A percentile compares a stretch with the other conserved stretches of the same genome.
These are phyloP conservation scores for Liparis tanakae DNA, from an alignment of 2,797 vertebrate genomes.

Conservation along the genomic window DNA sequence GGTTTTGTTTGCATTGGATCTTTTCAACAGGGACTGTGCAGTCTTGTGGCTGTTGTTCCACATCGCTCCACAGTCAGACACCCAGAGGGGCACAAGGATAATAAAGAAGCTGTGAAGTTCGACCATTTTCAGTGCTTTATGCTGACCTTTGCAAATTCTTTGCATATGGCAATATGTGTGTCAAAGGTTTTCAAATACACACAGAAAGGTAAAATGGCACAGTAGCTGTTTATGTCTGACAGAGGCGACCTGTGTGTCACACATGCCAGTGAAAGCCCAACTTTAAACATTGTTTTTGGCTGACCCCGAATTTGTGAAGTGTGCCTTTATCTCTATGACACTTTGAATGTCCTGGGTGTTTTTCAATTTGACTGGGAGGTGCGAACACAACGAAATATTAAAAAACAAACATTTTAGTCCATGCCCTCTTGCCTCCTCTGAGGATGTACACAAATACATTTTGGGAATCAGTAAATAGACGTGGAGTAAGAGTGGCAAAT, in stretches of 20 bases:
- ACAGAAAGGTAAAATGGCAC: neutral
- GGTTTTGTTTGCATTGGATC: conserved; percentile 39
- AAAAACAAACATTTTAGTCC: neutral
- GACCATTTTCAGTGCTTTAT: conserved; percentile 36
- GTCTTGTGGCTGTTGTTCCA: conserved; percentile 54
- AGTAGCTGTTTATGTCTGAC: conserved; percentile 6
- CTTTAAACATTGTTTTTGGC: neutral
- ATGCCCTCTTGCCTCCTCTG: neutral
- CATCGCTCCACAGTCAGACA: conserved; percentile 55
- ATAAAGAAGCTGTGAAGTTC: conserved; percentile 50
- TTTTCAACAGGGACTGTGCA: conserved; percentile 36
- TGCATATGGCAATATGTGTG: conserved; percentile 31
- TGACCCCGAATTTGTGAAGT: neutral
- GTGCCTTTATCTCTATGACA: neutral
- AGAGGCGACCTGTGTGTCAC: neutral
- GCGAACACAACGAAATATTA: neutral
- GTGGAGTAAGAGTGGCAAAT: neutral
- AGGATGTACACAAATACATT: neutral
- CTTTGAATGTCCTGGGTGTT: too few species aligned
- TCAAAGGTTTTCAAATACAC: conserved; percentile 29
- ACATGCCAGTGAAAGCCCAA: neutral
- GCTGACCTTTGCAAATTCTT: conserved; percentile 59
- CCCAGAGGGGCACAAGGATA: conserved; percentile 47
- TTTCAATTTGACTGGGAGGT: neutral
- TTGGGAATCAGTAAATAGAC: neutral